phyloP scores from a whole-genome alignment of 2,113 vertebrate species.

The Ctenodactylus gundi region DNA sequence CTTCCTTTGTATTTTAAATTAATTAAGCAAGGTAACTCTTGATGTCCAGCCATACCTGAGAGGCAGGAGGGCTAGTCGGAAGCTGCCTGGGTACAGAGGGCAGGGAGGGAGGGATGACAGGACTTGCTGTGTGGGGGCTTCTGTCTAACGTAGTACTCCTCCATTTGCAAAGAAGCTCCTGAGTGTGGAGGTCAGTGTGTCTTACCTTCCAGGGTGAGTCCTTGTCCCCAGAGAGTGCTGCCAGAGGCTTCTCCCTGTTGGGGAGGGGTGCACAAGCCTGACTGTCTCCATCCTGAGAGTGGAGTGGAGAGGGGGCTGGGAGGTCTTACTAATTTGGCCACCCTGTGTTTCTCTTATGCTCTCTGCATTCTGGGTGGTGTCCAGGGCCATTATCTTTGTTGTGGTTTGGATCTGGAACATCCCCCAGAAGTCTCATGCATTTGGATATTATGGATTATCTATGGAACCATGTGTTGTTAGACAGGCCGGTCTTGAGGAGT shows the following conservation, averaged over 20 bases:
- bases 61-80: not conserved
- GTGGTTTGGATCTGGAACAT: too few species aligned
- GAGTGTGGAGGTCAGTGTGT: not conserved
- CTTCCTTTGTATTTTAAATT: not conserved
- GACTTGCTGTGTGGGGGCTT: not conserved
- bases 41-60: not conserved
- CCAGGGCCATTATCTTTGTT: not conserved
- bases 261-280: rapidly evolving
- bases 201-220: not conserved
- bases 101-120: not conserved
- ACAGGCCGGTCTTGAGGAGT: too few species aligned
- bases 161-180: not conserved
- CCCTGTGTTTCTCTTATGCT: rapidly evolving
- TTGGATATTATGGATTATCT: too few species aligned
- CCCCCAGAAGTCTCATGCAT: too few species aligned
- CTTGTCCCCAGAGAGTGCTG: not conserved
- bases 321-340: not conserved
- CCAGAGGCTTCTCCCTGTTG: rapidly evolving
- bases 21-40: not conserved
- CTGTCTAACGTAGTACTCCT: not conserved
- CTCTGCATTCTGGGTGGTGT: not conserved
- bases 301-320: not conserved
- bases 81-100: not conserved
- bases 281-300: not conserved
- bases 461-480: too few species aligned